Conservation (phyloP, 2,113 vertebrate genomes). For the Dasyprocta punctata region DNA sequence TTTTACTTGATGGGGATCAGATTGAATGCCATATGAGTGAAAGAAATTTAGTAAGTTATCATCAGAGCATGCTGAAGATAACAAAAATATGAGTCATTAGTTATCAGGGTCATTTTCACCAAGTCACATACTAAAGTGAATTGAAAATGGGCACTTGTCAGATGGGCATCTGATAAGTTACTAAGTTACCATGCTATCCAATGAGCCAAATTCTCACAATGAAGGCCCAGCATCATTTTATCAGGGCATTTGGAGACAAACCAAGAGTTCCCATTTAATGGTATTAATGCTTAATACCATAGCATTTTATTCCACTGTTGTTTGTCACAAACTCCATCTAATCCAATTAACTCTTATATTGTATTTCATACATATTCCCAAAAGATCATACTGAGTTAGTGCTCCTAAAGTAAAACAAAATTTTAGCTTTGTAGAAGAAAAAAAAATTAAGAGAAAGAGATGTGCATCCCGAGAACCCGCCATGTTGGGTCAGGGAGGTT, state of each 20-base stretch:
- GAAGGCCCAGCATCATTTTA: not conserved
- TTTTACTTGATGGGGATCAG: not conserved
- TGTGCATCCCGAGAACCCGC: too few relatives aligned
- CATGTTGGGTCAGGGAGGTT: too few relatives aligned
- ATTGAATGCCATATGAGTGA: not conserved
- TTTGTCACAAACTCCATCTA: not conserved
- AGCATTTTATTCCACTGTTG: not conserved
- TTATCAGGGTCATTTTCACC: not conserved
- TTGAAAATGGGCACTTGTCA: not conserved
- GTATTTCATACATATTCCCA: not conserved
- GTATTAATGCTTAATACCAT: not conserved
- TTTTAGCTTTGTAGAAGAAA: not conserved
- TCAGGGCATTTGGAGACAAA: not conserved
- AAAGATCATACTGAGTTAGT: not conserved
- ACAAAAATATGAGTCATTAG: conserved; percentile 22
- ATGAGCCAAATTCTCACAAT: not conserved
- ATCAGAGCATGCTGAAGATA: not conserved
- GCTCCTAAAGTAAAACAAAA: not conserved
- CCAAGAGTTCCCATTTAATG: conserved; percentile 7
- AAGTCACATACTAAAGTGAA: not conserved
- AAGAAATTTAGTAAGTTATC: not conserved
- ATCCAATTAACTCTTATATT: not conserved
- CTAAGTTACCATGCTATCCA: not conserved
- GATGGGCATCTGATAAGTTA: not conserved
- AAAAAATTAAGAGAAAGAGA: too few relatives aligned